Conservation (phyloP, 37 sponge, comb jelly and placozoan genomes). For the Chondrosia reniformis region DNA sequence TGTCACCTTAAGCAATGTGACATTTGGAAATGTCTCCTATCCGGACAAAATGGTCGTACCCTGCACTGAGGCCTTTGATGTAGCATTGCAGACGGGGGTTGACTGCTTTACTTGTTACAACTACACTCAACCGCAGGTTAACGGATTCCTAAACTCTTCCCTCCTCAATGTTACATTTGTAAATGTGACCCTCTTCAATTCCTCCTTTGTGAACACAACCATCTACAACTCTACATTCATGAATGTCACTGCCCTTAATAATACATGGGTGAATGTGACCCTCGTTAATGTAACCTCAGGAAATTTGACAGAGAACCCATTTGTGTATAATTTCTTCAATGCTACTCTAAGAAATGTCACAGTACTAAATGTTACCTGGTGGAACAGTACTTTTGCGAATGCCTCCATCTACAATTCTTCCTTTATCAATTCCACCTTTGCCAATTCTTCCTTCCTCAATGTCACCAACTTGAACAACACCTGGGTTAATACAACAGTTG, state of each 20-base stretch:
- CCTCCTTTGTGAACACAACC: constrained; percentile 7
- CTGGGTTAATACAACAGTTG: not conserved
- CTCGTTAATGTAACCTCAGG: not conserved
- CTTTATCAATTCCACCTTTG: not conserved
- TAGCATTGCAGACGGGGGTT: not conserved
- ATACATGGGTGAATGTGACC: not conserved
- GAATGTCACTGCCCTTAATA: not conserved
- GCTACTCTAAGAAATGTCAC: not conserved
- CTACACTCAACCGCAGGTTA: not conserved
- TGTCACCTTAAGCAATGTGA: not conserved
- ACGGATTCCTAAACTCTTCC: not conserved
- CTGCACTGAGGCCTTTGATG: not conserved
- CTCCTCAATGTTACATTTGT: constrained; percentile 7
- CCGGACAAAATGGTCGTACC: not conserved
- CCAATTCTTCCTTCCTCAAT: not conserved
- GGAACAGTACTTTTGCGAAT: not conserved
- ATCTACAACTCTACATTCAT: constrained; percentile 8
- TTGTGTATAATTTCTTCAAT: not conserved
- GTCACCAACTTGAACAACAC: not conserved
- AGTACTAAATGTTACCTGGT: not conserved
- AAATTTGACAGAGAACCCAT: not conserved
- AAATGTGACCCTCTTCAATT: constrained; percentile 12
- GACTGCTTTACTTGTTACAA: constrained; percentile 16
- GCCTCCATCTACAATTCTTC: not conserved
- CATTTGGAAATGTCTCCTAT: not conserved